Base-by-base conservation (phyloP, 2,797 vertebrate species). In the Nyctibius grandis region DNA sequence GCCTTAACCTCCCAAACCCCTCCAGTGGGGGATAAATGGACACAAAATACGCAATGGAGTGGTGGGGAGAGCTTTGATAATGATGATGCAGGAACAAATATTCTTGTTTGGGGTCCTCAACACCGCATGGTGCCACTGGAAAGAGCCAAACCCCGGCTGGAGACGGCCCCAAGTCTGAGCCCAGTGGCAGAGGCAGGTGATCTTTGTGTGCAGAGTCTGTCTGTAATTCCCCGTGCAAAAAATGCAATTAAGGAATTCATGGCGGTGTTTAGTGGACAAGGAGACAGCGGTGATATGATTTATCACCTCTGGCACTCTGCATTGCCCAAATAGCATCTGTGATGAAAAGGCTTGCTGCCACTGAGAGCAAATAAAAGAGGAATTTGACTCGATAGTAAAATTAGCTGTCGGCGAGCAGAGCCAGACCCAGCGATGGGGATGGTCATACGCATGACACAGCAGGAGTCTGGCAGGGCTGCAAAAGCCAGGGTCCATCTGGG, bases 61-160 rank as follows among this genome's bases (percentile, higher is more conserved):
- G 29, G 28, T 36, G 45, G 36, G 28, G 44, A 60, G 16, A 54
- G 40, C 72, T 80, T 50, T 48, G 61, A 12, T 45, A 40, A 38
- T 2, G 5, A 6, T 47, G 40, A 8, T 33, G 29, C 10, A 21
- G 77, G 77, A 59, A n/a, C 5, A 69, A 69, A 57, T 47, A 26
- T 3, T 47, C 54, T 38, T 6, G 4, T 61, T 16, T 29, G 28
- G 36, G 57, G 53, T 64, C 31, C 81, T 56, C 12, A 19, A 2
- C 8, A 4, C 45, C 6, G 48, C 0, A 1, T 10, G 53, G n/a
- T 57, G 51, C 34, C 0, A 0, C 63, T n/a, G 76, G 72, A 7
- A 44, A 45, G 63, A 88, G 75, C 59, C 38, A 9, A 26, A 48
- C 0, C 0, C 14, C 1, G 2, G 25, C 72, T 73, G 59, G 79